Evolutionary conservation across 2,113 vertebrate species (phyloP), one percentile per base, ranked within the genome.

Genomic region (Gymnarchus niloticus): DNA sequence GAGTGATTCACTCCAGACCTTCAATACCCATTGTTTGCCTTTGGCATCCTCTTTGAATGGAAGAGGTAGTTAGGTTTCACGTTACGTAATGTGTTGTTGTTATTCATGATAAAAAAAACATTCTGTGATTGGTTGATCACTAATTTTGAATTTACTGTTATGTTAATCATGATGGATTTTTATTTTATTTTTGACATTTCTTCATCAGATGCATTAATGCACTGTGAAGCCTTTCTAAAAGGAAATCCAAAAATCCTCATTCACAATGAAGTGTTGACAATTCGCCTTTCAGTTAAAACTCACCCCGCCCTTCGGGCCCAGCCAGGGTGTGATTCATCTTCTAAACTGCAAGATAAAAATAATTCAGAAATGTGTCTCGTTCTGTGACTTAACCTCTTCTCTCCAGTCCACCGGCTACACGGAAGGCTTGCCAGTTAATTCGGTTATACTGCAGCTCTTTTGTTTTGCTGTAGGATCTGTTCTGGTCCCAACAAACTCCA

Each of bases 371-470:
- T 12, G 25, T 21, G 44, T 48, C 41, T 78, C 37, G 54, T 81
- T 52, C 73, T 41, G 85, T 81, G 78, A 65, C 78, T 59, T 86
- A 86, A 86, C 85, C 33, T 19, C 3, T 33, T 81, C 85, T 73
- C 14, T 77, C 41, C 46, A 65, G 85, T 61, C 17, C 57, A 52
- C 33, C 9, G 23, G 5, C 73, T 85, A 85, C 51, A 56, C 37
- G 41, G 83, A 84, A 57, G 44, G 46, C 23, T 49, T 76, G 56
- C 21, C 77, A 56, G 73, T 56, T 84, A 77, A 78, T 83, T 56
- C 46, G 56, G 77, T 56, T 78, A 69, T 81, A 82, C 33, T 77
- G 9, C 4, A 21, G 41, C 2, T 48, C 44, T 48, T 52, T 46
- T 52, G 21, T 83, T 69, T 52, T 87, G 61, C 77, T 73, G 52